Conservation (phyloP, 2,113 vertebrate genomes). For the Chauna torquata region DNA sequence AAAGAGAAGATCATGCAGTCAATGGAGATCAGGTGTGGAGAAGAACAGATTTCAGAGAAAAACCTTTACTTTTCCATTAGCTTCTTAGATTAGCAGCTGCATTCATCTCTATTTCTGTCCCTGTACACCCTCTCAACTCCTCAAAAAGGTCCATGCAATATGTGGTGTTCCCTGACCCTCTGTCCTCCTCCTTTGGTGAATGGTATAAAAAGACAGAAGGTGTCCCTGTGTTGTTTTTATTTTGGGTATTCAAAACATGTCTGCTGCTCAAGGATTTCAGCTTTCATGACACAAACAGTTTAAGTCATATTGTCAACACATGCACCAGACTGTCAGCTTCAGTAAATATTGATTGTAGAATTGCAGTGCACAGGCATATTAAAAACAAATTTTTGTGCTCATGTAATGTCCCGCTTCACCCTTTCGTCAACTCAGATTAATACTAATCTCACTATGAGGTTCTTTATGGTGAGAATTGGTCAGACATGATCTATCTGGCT, state of each 20-base stretch:
- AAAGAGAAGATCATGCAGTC: not conserved
- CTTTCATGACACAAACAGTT: not conserved
- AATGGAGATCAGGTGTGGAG: not conserved
- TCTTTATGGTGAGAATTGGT: not conserved
- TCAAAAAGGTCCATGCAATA: not conserved
- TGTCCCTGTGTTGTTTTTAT: not conserved
- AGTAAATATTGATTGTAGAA: not conserved
- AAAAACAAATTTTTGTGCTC: not conserved
- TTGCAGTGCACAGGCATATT: not conserved
- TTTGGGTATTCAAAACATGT: not conserved
- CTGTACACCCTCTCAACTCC: not conserved
- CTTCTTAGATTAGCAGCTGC: not conserved
- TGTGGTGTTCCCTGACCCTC: fast-evolving
- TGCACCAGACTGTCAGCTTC: not conserved
- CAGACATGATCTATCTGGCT: not conserved
- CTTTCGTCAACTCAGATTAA: not conserved
- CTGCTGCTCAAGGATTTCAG: not conserved
- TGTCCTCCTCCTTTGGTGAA: not conserved
- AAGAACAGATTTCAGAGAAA: not conserved
- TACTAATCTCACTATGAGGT: not conserved
- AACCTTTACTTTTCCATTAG: not conserved
- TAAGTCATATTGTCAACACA: slow-evolving; percentile 1
- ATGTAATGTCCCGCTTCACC: not conserved
- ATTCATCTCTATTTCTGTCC: not conserved
- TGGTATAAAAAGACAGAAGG: not conserved